Evolutionary conservation across 2,888 invertebrate genomes (phyloP), one percentile per base, ranked within the genome.

Genomic region (Andrena marginata): DNA sequence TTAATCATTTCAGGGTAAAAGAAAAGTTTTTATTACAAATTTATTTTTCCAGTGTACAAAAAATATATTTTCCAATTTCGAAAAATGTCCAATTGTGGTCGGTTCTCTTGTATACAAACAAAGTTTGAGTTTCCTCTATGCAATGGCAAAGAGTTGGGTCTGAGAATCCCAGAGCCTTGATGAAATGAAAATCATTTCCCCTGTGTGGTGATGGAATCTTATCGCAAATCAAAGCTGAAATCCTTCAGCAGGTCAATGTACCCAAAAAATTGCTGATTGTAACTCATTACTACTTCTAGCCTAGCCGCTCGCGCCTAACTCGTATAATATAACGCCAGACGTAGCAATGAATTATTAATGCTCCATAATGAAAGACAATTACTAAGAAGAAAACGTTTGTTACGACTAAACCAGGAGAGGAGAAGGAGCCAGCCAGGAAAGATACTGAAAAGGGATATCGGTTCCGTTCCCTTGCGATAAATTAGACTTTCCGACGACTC

Each of bases 311-410:
- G 33, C 35, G 70, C 65, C 65, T 74, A 67, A 59, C 68, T 48
- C 49, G 31, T 48, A 62, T 73, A 67, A 77, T 67, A 67, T 8
- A 77, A 62, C 70, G 42, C 48, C 48, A 67, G 33, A 31, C 80
- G 48, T 62, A 29, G 33, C 59, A 68, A 78, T 80, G 80, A 80
- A 80, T 80, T 77, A 80, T 80, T 77, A 77, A 80, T 80, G 78
- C 23, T 6, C 33, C 62, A 26, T 71, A 67, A 80, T 71, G 67
- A 54, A 67, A 77, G 62, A 77, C 77, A 80, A 67, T 80, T 77
- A 67, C 77, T 51, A 35, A 20, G 65, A 71, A 77, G 62, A 69
- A 48, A 63, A 68, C 29, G 42, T 42, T 51, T 2, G 20, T 62
- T 29, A 23, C 35, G 65, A 65, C 60, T 23, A 62, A 23, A n/a